Evolutionary conservation across 2,797 vertebrate species (phyloP), one percentile per base, ranked within the genome.

Genomic region (Myotis findleyi): DNA sequence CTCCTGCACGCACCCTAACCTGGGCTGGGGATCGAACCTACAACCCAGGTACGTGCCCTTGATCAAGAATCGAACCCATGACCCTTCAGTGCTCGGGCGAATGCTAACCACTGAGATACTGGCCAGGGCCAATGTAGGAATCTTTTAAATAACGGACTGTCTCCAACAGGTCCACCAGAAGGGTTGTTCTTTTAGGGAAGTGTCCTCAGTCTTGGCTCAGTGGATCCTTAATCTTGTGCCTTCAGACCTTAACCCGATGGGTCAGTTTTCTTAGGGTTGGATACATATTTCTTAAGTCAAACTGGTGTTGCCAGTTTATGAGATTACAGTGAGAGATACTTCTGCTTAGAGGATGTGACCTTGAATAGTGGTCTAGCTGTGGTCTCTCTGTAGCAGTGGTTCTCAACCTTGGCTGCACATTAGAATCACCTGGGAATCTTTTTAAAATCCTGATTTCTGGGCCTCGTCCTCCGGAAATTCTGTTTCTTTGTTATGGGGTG

Each of bases 241-340:
- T 75, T 85, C 55, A 83, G 64, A 95, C 7, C 27, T 62, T 30
- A 14, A 23, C 33, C 57, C 20, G 68, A 41, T 38, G 33, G 73
- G 18, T 73, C 41, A 59, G 0, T 64, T 85, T 76, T 82, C 53
- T 92, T 62, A 71, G 20, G 14, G 9, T 11, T 53, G 59, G 62
- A 47, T 57, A 71, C n/a, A 1, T 83, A 41, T 57, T 85, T 5
- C 36, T 62, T 33, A 59, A 71, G 47, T 17, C 53, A 49, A 80
- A 36, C 81, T 13, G 21, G 79, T 57, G 57, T 75, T 59, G 8
- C 68, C 27, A 51, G 36, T 53, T 79, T 38, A 53, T 66, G 75
- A 73, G 53, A 82, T 83, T 92, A 44, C 12, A 80, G 62, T n/a
- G 55, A 95, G 68, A 91, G 81, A 51, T 62, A 27, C 33, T 81